phyloP scores from a whole-genome alignment of 2,888 invertebrate species.

The Labia minor region DNA sequence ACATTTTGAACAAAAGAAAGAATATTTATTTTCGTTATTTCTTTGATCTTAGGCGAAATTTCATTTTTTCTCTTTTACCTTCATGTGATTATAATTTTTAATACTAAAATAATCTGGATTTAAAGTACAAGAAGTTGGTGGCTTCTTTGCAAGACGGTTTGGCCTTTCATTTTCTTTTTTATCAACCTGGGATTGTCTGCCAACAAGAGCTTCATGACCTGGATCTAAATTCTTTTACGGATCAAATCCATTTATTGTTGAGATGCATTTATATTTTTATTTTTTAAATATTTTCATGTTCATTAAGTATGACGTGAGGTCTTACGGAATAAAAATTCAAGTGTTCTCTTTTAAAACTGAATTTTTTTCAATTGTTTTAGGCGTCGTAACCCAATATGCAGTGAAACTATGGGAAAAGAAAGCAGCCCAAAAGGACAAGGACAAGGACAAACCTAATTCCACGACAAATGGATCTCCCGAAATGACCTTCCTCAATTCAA shows the following conservation, averaged over 20 bases:
- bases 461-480: constrained; percentile 54
- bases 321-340: too few relatives aligned
- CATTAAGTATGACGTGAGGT: too few relatives aligned
- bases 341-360: too few relatives aligned
- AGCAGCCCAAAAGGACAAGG: constrained; percentile 66
- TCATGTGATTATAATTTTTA: too few relatives aligned
- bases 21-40: not conserved
- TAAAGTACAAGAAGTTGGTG: not conserved
- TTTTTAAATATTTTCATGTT: too few relatives aligned
- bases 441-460: constrained; percentile 78
- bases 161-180: not conserved
- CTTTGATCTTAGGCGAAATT: not conserved
- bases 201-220: not conserved
- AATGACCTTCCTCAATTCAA: constrained; percentile 27
- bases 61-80: too few relatives aligned
- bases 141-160: not conserved
- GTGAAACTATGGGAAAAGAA: constrained; percentile 91
- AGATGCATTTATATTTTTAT: too few relatives aligned
- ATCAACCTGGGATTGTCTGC: not conserved
- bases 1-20: not conserved
- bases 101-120: not conserved
- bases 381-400: constrained; percentile 93
- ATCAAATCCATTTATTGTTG: too few relatives aligned
- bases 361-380: too few relatives aligned
- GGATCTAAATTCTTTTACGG: not conserved